phyloP scores from a whole-genome alignment of 2,113 vertebrate genomes.

The Circaetus gallicus region DNA sequence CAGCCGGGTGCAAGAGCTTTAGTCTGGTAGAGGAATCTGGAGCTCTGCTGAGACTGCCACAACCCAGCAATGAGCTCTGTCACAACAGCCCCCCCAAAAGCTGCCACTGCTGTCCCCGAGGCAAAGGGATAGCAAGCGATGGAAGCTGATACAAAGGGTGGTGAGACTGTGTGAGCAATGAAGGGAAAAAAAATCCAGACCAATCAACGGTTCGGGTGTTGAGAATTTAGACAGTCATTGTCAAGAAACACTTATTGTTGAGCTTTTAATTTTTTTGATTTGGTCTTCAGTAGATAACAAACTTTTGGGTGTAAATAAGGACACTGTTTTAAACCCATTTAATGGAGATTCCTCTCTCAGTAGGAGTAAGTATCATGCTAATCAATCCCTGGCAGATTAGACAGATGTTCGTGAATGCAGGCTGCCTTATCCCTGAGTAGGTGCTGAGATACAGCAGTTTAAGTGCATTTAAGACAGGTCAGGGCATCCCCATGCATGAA shows the following conservation, averaged over 20 bases:
- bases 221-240: neutral
- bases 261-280: neutral
- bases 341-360: neutral
- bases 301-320: neutral
- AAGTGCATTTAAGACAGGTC: neutral
- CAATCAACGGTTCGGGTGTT: neutral
- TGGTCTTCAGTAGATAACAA: neutral
- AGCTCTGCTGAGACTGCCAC: neutral
- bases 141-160: neutral
- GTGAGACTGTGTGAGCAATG: neutral
- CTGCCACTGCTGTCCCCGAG: neutral
- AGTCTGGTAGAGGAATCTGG: neutral
- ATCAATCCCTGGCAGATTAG: conserved; percentile 20
- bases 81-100: neutral
- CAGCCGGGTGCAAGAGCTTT: neutral
- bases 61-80: neutral
- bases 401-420: neutral
- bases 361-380: neutral
- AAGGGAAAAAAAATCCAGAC: neutral
- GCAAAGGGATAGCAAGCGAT: neutral
- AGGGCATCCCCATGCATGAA: neutral
- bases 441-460: neutral
- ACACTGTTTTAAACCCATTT: conserved; percentile 5
- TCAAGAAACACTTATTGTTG: neutral
- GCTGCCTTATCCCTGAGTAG: neutral